These are phyloP conservation scores for Thalassoma bifasciatum DNA, from an alignment of 2,113 vertebrate species.

Conservation along the genomic window DNA sequence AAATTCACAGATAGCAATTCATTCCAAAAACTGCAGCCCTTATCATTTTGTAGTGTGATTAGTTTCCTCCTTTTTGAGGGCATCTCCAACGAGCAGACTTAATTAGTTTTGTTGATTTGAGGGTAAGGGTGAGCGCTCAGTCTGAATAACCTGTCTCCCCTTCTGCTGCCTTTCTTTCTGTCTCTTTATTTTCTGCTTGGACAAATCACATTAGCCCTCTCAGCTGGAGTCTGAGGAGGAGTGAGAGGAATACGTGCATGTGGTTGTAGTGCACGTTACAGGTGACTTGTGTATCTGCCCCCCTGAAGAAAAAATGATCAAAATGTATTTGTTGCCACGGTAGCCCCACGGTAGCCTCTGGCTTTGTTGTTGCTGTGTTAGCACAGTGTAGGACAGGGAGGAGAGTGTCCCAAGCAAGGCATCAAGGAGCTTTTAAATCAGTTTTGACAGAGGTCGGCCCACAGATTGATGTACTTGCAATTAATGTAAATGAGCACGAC, in stretches of 20 bases:
- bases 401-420: background rate
- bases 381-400: slow-evolving; percentile 16
- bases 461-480: slow-evolving; percentile 37
- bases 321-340: slow-evolving; percentile 44
- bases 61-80: slow-evolving; percentile 32
- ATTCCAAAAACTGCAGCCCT: slow-evolving; percentile 10
- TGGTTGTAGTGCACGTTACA: slow-evolving; percentile 58
- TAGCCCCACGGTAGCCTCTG: slow-evolving; percentile 20
- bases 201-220: slow-evolving; percentile 75
- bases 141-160: slow-evolving; percentile 43
- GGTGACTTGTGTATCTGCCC: slow-evolving; percentile 57
- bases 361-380: slow-evolving; percentile 35
- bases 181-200: slow-evolving; percentile 74
- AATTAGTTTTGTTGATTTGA: slow-evolving; percentile 59
- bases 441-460: slow-evolving; percentile 31
- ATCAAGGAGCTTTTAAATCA: slow-evolving; percentile 43
- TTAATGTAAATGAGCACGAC: slow-evolving; percentile 45
- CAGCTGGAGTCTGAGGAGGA: slow-evolving; percentile 56
- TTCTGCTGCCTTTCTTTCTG: slow-evolving; percentile 34
- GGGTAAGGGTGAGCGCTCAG: slow-evolving; percentile 44
- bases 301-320: slow-evolving; percentile 43
- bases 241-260: slow-evolving; percentile 64
- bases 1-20: slow-evolving; percentile 6
- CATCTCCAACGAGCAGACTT: slow-evolving; percentile 32
- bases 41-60: slow-evolving; percentile 38